Evolutionary conservation across 1,140 invertebrate species (phyloP).

Genomic region (Belonocnema kinseyi): DNA sequence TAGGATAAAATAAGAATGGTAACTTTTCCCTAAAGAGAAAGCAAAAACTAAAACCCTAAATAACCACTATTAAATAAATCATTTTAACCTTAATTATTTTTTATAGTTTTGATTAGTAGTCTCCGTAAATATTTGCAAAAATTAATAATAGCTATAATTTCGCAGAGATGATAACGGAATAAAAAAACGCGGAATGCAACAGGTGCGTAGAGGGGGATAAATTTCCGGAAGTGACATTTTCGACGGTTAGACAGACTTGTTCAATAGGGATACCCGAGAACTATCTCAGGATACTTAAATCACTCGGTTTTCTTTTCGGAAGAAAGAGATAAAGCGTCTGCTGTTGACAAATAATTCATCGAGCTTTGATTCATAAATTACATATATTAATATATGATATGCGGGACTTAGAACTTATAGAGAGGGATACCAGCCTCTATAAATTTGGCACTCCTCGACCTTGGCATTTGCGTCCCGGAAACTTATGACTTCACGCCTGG

Average conservation of each 20-base stretch:
- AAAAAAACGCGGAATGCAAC: not conserved
- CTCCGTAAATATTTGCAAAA: too few species aligned
- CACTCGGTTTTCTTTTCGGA: not conserved
- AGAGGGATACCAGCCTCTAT: not conserved
- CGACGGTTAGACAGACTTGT: not conserved
- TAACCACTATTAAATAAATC: too few species aligned
- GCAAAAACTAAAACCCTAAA: too few species aligned
- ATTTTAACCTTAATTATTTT: too few species aligned
- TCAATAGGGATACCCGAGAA: not conserved
- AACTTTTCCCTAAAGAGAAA: too few species aligned
- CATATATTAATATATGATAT: not conserved
- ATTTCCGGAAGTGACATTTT: not conserved
- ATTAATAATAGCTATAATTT: too few species aligned
- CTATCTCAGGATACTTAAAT: not conserved
- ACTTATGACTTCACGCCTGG: not conserved
- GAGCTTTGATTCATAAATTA: not conserved
- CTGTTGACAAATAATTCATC: not conserved
- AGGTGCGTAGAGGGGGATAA: not conserved
- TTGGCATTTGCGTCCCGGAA: not conserved
- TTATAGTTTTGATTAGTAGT: too few species aligned
- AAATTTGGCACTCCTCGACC: conserved; percentile 15
- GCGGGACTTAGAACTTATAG: too few species aligned
- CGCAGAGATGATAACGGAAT: too few species aligned
- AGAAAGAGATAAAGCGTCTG: not conserved
- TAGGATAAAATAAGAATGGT: too few species aligned